Percentiles rank a stretch among this genome's conserved stretches.
These are phyloP conservation scores for Pristionchus fissidentatus DNA, from an alignment of 2,888 invertebrate genomes.

Conservation along the genomic window DNA sequence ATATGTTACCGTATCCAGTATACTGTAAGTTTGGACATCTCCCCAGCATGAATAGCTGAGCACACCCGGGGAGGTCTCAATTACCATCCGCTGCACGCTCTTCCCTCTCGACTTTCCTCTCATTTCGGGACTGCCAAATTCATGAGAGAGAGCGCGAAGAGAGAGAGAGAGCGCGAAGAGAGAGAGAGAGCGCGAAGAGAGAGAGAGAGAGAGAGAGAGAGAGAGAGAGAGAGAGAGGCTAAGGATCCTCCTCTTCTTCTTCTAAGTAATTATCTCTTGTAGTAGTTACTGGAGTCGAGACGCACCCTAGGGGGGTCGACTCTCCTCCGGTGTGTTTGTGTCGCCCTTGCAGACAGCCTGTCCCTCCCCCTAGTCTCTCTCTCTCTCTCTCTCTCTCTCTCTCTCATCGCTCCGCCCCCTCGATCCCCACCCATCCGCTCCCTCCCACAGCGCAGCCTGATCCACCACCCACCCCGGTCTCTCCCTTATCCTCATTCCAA, in stretches of 20 bases:
- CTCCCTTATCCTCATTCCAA: too few relatives aligned
- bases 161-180: too few relatives aligned
- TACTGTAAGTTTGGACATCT: too few relatives aligned
- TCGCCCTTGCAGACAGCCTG: slow-evolving; percentile 3
- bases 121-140: slow-evolving; percentile 44
- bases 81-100: neutral
- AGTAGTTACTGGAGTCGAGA: slow-evolving; percentile 20
- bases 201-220: too few relatives aligned
- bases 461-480: too few relatives aligned
- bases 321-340: neutral
- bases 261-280: slow-evolving; percentile 46
- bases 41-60: neutral
- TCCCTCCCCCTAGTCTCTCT: neutral
- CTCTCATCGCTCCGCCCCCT: neutral
- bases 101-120: neutral
- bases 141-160: neutral
- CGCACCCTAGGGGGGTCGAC: neutral
- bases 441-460: too few relatives aligned
- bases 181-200: too few relatives aligned
- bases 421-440: neutral
- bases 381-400: neutral
- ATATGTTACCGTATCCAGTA: too few relatives aligned
- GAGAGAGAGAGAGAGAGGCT: too few relatives aligned
- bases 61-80: neutral
- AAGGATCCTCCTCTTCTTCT: neutral